Percentiles rank a stretch among this genome's conserved stretches.
phyloP scores from a whole-genome alignment of 2,797 vertebrate species.

The Pangasius larnaudii region DNA sequence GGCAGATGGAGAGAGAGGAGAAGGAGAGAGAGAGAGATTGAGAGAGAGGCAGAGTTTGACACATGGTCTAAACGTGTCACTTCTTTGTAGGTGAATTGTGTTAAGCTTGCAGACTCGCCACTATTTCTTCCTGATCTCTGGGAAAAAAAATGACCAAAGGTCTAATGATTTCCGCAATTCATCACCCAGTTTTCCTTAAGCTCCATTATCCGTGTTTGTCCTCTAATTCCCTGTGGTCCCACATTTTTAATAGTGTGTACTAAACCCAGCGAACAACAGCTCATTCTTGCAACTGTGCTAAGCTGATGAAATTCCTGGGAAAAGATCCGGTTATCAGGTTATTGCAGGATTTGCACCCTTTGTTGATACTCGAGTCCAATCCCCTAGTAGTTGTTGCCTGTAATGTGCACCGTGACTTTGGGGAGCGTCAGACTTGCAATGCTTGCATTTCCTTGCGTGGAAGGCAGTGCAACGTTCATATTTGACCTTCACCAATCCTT shows the following conservation, averaged over 20 bases:
- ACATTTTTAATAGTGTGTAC: neutral
- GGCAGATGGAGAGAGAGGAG: neutral
- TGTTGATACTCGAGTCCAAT: slow-evolving; percentile 29
- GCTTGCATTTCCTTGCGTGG: slow-evolving; percentile 34
- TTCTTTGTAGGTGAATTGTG: neutral
- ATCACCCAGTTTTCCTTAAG: neutral
- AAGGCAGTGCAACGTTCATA: slow-evolving; percentile 33
- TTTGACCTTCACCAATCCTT: slow-evolving; percentile 59
- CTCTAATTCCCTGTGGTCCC: neutral
- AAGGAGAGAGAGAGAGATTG: too few species aligned
- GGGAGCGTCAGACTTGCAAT: slow-evolving; percentile 15
- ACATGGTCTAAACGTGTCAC: neutral
- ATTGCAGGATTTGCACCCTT: slow-evolving; percentile 39
- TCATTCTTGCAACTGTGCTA: slow-evolving; percentile 11
- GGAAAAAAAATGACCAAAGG: neutral
- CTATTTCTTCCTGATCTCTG: neutral
- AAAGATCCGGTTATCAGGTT: slow-evolving; percentile 34
- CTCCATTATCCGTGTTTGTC: neutral
- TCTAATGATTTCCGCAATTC: neutral
- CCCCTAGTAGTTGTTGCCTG: slow-evolving; percentile 27
- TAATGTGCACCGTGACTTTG: neutral
- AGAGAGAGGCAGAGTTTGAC: neutral
- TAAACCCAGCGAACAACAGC: slow-evolving; percentile 32
- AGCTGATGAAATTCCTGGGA: slow-evolving; percentile 43
- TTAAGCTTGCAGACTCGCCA: neutral